Evolutionary conservation across 2,113 vertebrate species (phyloP).

Genomic region (Stictonetta naevosa): DNA sequence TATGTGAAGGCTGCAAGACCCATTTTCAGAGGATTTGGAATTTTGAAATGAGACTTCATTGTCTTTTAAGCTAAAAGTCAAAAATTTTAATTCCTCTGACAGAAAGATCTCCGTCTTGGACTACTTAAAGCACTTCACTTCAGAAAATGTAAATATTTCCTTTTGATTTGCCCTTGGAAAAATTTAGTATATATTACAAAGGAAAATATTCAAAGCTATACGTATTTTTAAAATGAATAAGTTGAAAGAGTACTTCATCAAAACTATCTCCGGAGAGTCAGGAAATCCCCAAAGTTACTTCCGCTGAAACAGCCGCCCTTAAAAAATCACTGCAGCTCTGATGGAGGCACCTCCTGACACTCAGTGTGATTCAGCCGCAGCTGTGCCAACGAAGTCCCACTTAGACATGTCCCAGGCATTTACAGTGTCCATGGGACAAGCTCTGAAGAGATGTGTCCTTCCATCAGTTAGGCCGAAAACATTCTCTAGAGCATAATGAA

Average conservation of each 20-base stretch:
- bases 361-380: not conserved
- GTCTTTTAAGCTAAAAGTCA: slow-evolving; percentile 32
- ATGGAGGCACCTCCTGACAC: not conserved
- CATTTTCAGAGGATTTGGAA: not conserved
- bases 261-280: not conserved
- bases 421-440: not conserved
- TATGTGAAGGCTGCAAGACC: not conserved
- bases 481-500: not conserved
- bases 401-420: not conserved
- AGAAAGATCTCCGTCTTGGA: not conserved
- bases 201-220: slow-evolving; percentile 29
- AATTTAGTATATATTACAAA: not conserved
- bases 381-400: not conserved
- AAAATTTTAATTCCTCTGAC: slow-evolving; percentile 5
- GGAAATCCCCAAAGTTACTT: not conserved
- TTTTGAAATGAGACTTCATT: slow-evolving; percentile 1
- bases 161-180: slow-evolving; percentile 30
- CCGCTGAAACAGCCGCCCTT: not conserved
- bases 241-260: not conserved
- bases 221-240: slow-evolving; percentile 8
- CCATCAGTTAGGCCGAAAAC: not conserved
- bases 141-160: slow-evolving; percentile 60
- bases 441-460: not conserved
- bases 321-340: not conserved
- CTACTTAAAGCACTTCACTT: not conserved